Evolutionary conservation across 2,888 invertebrate genomes (phyloP).

Genomic region (Hirudinaria manillensis): DNA sequence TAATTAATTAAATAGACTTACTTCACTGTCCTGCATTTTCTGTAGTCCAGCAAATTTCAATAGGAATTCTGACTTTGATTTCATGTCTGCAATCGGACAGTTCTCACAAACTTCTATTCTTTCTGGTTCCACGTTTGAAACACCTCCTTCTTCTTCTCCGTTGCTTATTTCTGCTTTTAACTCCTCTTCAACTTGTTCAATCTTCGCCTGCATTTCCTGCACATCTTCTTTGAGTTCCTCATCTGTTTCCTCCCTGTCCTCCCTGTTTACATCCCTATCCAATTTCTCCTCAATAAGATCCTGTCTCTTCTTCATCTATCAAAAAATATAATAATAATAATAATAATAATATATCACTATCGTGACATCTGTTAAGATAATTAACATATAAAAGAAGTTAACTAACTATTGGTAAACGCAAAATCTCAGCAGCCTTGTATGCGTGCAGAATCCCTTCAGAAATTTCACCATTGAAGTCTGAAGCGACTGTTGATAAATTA

Average conservation of each 20-base stretch:
- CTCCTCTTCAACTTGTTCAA: not conserved
- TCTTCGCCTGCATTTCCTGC: not conserved
- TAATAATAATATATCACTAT: not conserved
- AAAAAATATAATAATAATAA: not conserved
- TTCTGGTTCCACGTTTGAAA: too few relatives aligned
- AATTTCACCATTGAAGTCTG: conserved; percentile 3
- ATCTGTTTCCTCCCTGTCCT: not conserved
- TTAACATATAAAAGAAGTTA: not conserved
- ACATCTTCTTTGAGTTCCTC: not conserved
- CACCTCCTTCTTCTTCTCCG: too few relatives aligned
- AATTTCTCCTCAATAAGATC: conserved; percentile 13
- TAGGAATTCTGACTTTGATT: conserved; percentile 3
- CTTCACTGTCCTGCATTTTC: not conserved
- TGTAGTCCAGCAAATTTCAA: conserved; percentile 19
- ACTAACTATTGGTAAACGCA: conserved; percentile 16
- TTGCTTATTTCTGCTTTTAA: not conserved
- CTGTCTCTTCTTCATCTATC: conserved; percentile 22
- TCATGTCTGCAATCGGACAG: conserved; percentile 22
- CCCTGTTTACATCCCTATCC: not conserved
- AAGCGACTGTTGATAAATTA: not conserved
- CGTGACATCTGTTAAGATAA: too few relatives aligned
- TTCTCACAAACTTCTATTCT: too few relatives aligned
- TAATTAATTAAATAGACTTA: not conserved
- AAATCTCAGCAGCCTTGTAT: conserved; percentile 16
- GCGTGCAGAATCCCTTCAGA: conserved; percentile 19